Percentiles rank a stretch among this genome's conserved stretches.
Evolutionary conservation across 2,888 invertebrate species (phyloP).

Genomic region (Disparrhopalites patrizii): DNA sequence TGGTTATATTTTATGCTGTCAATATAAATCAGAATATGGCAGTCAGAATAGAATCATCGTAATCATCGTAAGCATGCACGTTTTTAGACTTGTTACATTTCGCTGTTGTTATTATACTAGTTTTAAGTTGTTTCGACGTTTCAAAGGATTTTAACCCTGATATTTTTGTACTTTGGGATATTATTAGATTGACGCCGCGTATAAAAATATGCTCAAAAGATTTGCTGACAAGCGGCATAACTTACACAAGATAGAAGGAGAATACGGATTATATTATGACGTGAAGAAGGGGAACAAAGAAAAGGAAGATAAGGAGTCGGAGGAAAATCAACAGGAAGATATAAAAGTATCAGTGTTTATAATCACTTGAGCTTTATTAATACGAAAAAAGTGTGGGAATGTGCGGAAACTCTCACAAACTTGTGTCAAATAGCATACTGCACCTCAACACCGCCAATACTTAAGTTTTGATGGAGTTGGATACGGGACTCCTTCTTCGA

Average conservation of each 20-base stretch:
- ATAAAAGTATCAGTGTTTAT: constrained; percentile 46
- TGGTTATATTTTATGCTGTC: constrained; percentile 4
- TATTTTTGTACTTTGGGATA: too few species aligned
- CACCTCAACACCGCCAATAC: constrained; percentile 83
- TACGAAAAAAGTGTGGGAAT: background rate
- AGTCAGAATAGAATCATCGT: too few species aligned
- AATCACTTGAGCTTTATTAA: constrained; percentile 7
- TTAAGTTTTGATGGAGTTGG: constrained; percentile 75
- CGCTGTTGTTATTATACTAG: too few species aligned
- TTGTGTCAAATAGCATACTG: constrained; percentile 62
- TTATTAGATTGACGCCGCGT: constrained; percentile 69
- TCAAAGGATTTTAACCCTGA: too few species aligned
- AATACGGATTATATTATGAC: constrained; percentile 51
- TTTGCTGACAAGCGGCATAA: constrained; percentile 61
- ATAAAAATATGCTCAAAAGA: constrained; percentile 65
- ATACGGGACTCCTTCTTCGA: constrained; percentile 69
- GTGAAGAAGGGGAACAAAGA: constrained; percentile 53
- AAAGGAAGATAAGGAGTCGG: constrained; percentile 61
- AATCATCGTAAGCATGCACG: too few species aligned
- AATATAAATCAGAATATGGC: too few species aligned
- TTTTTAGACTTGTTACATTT: too few species aligned
- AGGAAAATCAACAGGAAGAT: constrained; percentile 50
- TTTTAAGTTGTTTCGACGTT: too few species aligned
- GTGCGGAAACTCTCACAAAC: too few species aligned
- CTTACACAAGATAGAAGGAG: constrained; percentile 52